A percentile compares a stretch with the other conserved stretches of the same genome.
Evolutionary conservation across 2,113 vertebrate genomes (phyloP).

Genomic region (Columba janthina): DNA sequence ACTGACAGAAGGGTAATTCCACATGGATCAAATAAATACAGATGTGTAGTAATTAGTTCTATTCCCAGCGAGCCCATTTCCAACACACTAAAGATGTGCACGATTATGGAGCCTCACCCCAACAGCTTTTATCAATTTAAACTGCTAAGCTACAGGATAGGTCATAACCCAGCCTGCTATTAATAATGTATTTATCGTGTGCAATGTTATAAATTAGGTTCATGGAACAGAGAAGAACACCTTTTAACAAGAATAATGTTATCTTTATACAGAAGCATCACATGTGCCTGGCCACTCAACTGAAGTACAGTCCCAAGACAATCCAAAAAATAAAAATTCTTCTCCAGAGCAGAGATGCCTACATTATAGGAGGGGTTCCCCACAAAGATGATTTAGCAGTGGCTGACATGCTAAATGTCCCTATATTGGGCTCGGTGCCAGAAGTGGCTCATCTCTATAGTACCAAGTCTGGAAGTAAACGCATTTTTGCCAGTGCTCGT

Average conservation of each 20-base stretch:
- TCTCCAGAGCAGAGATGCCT: conserved; percentile 80
- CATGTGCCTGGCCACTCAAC: conserved; percentile 87
- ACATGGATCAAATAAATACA: conserved; percentile 99
- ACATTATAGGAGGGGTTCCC: conserved; percentile 80
- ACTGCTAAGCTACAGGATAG: conserved; percentile 94
- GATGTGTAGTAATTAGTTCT: conserved; percentile 99
- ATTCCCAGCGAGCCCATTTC: conserved; percentile 98
- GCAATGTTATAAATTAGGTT: conserved; percentile 83
- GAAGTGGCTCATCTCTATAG: conserved; percentile 81
- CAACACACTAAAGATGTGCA: conserved; percentile 94
- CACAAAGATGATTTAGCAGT: conserved; percentile 86
- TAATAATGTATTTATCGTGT: conserved; percentile 91
- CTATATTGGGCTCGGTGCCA: conserved; percentile 84
- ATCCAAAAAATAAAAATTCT: conserved; percentile 81
- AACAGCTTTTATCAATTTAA: conserved; percentile 99
- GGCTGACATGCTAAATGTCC: conserved; percentile 84
- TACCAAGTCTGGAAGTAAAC: conserved; percentile 85
- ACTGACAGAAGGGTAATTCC: conserved; percentile 99
- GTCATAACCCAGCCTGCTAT: conserved; percentile 93
- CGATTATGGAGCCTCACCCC: conserved; percentile 90
- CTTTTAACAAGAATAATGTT: conserved; percentile 68
- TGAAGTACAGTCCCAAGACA: conserved; percentile 88
- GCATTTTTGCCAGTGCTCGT: conserved; percentile 75
- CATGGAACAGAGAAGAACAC: conserved; percentile 44
- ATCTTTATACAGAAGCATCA: conserved; percentile 75